A percentile compares a stretch with the other conserved stretches of the same genome.
phyloP scores from a whole-genome alignment of 2,797 vertebrate species.

The Cyclopterus lumpus region DNA sequence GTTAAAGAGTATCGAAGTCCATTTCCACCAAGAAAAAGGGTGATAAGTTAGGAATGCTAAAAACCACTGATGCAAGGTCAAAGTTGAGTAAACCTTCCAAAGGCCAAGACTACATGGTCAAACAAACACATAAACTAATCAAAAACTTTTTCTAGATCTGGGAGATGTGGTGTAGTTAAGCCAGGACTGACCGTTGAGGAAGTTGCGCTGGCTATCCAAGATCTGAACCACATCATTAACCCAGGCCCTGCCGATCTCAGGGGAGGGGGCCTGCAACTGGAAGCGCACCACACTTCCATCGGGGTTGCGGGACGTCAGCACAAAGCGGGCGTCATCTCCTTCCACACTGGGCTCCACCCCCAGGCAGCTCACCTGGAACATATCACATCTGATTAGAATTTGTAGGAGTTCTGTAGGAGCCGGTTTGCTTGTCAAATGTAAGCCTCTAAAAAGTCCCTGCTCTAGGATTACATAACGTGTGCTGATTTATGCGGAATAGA shows the following conservation, averaged over 20 bases:
- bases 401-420: constrained; percentile 45
- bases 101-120: not conserved
- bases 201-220: constrained; percentile 92
- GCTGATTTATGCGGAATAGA: constrained; percentile 13
- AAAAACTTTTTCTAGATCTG: constrained; percentile 15
- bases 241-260: constrained; percentile 88
- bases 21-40: not conserved
- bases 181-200: constrained; percentile 88
- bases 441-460: constrained; percentile 30
- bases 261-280: constrained; percentile 84
- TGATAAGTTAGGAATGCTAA: not conserved
- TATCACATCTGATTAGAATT: constrained; percentile 64
- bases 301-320: constrained; percentile 89
- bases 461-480: constrained; percentile 52
- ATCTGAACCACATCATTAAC: constrained; percentile 90
- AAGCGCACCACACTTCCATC: constrained; percentile 87
- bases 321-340: constrained; percentile 86
- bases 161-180: not conserved
- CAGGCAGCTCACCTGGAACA: constrained; percentile 91
- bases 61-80: not conserved
- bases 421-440: constrained; percentile 61
- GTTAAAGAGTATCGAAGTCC: not conserved
- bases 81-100: not conserved
- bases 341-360: constrained; percentile 89
- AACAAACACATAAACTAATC: not conserved